Conservation (phyloP, 2,113 vertebrate species). For the Elephas maximus region DNA sequence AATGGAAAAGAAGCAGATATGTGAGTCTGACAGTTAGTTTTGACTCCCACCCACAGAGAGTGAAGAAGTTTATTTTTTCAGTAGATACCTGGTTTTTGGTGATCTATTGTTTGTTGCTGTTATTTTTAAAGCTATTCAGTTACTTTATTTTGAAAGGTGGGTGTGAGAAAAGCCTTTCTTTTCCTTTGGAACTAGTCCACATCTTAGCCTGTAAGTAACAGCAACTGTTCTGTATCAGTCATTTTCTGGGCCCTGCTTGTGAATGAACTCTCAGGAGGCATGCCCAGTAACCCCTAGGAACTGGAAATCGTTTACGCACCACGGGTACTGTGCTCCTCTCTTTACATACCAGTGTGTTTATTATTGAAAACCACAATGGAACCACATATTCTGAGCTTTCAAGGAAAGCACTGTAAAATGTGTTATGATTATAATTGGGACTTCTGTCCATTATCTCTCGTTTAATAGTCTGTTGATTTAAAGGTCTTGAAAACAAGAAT, state of each 20-base stretch:
- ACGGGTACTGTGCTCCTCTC: not conserved
- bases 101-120: slow-evolving; percentile 82
- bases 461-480: slow-evolving; percentile 33
- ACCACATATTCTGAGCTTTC: not conserved
- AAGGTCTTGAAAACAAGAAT: slow-evolving; percentile 37
- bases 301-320: not conserved
- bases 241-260: not conserved
- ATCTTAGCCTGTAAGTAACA: slow-evolving; percentile 47
- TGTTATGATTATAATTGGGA: not conserved
- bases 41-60: slow-evolving; percentile 81
- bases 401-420: not conserved
- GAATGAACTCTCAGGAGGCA: slow-evolving; percentile 60
- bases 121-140: slow-evolving; percentile 79
- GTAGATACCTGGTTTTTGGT: slow-evolving; percentile 79
- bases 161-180: slow-evolving; percentile 69
- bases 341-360: not conserved
- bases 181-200: slow-evolving; percentile 64
- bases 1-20: slow-evolving; percentile 79
- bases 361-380: slow-evolving; percentile 24
- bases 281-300: not conserved
- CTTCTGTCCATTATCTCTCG: slow-evolving; percentile 24
- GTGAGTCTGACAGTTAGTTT: slow-evolving; percentile 76
- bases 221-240: slow-evolving; percentile 69
- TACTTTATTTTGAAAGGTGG: slow-evolving; percentile 76
- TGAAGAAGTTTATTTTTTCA: slow-evolving; percentile 78